phyloP scores from a whole-genome alignment of 2,113 vertebrate species.

The Podocnemis expansa region DNA sequence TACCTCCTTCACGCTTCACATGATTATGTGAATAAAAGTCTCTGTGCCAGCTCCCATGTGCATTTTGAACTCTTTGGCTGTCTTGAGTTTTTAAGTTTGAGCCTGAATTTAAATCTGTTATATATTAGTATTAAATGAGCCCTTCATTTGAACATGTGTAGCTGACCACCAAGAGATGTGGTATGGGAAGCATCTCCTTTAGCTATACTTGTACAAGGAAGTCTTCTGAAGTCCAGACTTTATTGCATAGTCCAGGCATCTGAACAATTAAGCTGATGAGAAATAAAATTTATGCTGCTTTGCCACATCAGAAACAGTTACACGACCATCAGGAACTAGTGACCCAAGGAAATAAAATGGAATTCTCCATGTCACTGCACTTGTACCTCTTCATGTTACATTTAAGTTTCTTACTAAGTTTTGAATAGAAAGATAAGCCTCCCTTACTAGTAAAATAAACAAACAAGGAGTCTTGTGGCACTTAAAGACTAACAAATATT shows the following conservation, averaged over 20 bases:
- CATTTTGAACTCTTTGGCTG: background rate
- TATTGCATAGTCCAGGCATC: background rate
- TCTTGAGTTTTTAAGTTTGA: background rate
- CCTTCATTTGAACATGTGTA: background rate
- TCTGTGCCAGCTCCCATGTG: background rate
- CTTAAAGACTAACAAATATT: too few relatives aligned
- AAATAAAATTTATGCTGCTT: background rate
- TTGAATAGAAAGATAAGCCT: background rate
- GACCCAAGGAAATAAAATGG: background rate
- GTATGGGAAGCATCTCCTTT: background rate
- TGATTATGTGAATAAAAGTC: background rate
- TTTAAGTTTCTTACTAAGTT: background rate
- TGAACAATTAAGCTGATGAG: background rate
- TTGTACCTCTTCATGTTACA: background rate
- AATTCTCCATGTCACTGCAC: background rate
- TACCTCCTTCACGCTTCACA: background rate
- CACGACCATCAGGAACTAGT: background rate
- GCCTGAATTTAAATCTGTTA: background rate
- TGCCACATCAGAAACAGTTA: background rate
- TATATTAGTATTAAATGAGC: background rate
- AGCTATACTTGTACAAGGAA: background rate
- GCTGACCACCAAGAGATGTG: background rate
- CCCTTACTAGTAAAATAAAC: too few relatives aligned
- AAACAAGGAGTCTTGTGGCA: too few relatives aligned
- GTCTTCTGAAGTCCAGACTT: background rate